A percentile compares a stretch with the other conserved stretches of the same genome.
phyloP scores from a whole-genome alignment of 2,113 vertebrate genomes.

The Himantopus leucocephalus region DNA sequence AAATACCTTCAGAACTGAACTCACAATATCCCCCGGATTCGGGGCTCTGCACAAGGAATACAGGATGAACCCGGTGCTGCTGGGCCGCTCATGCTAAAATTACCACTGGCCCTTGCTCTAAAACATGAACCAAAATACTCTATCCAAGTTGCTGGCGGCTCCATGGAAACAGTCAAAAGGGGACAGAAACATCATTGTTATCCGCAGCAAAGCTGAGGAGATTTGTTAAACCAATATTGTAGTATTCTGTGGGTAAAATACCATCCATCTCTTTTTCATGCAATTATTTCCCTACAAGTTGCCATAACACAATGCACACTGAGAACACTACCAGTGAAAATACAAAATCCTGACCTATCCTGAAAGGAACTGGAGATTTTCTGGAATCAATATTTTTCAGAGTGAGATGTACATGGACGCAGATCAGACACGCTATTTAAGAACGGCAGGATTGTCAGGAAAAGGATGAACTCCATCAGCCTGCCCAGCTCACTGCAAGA shows the following conservation, averaged over 20 bases:
- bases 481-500: neutral
- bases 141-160: neutral
- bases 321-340: neutral
- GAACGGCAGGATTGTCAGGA: neutral
- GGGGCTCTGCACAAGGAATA: neutral
- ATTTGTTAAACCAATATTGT: constrained; percentile 37
- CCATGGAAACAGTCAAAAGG: constrained; percentile 66
- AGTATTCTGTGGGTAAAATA: neutral
- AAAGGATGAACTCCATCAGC: neutral
- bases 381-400: neutral
- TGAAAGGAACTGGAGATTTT: neutral
- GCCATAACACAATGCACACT: neutral
- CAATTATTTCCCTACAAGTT: neutral
- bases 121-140: constrained; percentile 15
- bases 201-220: neutral
- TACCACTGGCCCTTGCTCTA: constrained; percentile 4
- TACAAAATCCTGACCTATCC: neutral
- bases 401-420: neutral
- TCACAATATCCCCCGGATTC: neutral
- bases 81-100: neutral
- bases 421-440: neutral
- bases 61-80: neutral
- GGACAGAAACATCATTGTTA: constrained; percentile 51
- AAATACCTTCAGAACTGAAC: neutral
- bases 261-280: neutral